Base-by-base conservation (phyloP, 2,113 vertebrate species). In the Melanocharis versteri region DNA sequence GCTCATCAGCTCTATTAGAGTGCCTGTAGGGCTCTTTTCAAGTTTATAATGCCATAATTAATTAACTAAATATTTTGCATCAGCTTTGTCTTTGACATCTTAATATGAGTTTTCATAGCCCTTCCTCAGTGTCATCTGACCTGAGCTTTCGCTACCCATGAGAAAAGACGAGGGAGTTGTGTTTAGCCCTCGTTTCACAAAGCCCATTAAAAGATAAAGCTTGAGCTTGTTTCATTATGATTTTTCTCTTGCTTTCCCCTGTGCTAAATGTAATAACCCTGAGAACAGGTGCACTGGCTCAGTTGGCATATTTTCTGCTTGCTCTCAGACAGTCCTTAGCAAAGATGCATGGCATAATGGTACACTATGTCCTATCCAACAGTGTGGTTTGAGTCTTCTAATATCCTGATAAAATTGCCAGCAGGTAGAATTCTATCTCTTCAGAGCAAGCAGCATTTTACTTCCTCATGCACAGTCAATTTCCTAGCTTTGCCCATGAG, bases 251-350 rank as follows among this genome's bases (percentile, higher is more conserved):
- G 91, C 84, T 92, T 93, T 81, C 84, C 80, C 76, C 80, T 65
- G 57, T 76, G 61, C 62, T 94, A 65, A 73, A 73, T 37, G 65
- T 91, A 95, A 95, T 96, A 84, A 93, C 86, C 51, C 54, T 76
- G 53, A 64, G 64, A 96, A 75, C 93, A 95, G 91, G 94, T 97
- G 83, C 68, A n/a, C 71, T 91, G 87, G 31, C 79, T 94, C 57
- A 3, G 17, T 5, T 60, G 62, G 71, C 35, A 2, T 78, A 77
- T 95, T 96, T 97, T 56, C 23, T 88, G 9, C 80, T 64, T 87
- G 54, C 51, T 73, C 42, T 93, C 72, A 84, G 57, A 82, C 45
- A 44, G 39, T 64, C 53, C 39, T 89, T 71, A 82, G 51, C 48
- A 76, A 79, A 87, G 77, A 64, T 64, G 28, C 26, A 44, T 44